Conservation (phyloP, 2,888 invertebrate species). For the Molorchus minor region DNA sequence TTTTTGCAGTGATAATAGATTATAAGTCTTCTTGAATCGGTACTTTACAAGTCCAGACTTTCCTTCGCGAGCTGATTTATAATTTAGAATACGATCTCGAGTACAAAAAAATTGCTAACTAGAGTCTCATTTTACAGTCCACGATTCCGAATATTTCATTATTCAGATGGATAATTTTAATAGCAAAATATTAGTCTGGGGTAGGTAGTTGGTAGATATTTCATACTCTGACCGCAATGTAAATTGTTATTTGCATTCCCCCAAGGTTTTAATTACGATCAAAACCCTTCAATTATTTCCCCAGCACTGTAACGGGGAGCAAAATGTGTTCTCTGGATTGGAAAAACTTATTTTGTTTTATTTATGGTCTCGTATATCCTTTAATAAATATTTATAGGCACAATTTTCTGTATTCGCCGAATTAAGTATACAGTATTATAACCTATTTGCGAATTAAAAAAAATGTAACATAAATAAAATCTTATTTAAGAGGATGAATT, state of each 20-base stretch:
- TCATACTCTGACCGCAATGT: constrained; percentile 47
- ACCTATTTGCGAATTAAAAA: too few relatives aligned
- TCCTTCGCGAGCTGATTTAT: background rate
- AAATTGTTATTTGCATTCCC: constrained; percentile 52
- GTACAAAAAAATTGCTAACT: background rate
- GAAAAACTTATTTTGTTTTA: constrained; percentile 1
- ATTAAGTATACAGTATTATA: too few relatives aligned
- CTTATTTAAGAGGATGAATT: too few relatives aligned
- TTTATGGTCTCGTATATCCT: background rate
- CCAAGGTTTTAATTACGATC: constrained; percentile 44
- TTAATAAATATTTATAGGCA: background rate
- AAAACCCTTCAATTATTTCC: constrained; percentile 38
- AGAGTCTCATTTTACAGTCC: background rate
- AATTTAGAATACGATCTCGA: constrained; percentile 1
- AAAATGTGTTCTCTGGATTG: background rate
- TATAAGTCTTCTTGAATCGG: constrained; percentile 24
- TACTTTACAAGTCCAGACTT: constrained; percentile 5
- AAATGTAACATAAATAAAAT: too few relatives aligned
- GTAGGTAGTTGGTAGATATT: constrained; percentile 4
- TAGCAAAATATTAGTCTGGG: constrained; percentile 19
- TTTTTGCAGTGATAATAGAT: constrained; percentile 33
- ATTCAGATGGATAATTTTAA: constrained; percentile 22
- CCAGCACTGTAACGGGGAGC: constrained; percentile 17
- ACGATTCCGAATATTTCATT: constrained; percentile 2
- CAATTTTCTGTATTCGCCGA: background rate